Evolutionary conservation across 2,888 invertebrate species (phyloP), one percentile per base, ranked within the genome.

Genomic region (Dicycla oo): DNA sequence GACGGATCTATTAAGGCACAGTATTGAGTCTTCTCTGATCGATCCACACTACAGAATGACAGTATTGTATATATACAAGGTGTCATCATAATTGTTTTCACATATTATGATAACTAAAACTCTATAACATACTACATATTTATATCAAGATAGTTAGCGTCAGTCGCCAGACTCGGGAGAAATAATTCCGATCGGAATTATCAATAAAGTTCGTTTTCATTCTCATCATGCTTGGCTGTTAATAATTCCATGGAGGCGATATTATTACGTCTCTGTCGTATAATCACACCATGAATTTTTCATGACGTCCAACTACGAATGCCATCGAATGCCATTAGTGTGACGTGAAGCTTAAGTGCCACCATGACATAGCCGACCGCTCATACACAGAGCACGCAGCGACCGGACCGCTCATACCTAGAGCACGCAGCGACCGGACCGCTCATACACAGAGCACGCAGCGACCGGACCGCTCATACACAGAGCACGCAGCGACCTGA

Each of bases 201-300:
- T 40, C 26, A 13, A 23, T 53, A n/a, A 40, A 47, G 15, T 43
- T 51, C 40, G 23, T 43, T 49, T 51, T 72, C 23, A 51, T 13
- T 23, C 23, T 26, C 7, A 20, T 43, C 34, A 30, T 51, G 40
- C 40, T 49, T 30, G 34, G 10, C 26, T 56, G 49, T 61, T 71
- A 20, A 61, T 61, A 73, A 71, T 43, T 68, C 68, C 11, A n/a
- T 8, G 43, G 49, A 34, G 47, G 47, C 60, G 40, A 49, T 26
- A 13, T 56, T 38, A 61, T 61, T 38, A 56, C 43, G 49, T 43
- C 15, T 40, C 20, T 20, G 49, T 43, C 54, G 43, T 49, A 45
- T 56, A 34, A 23, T 47, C 6, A 47, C 54, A n/a, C 26, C 67
- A 68, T 75, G 49, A 68, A 75, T 75, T 47, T 75, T 75, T 75